Percentiles rank a stretch among this genome's conserved stretches.
Evolutionary conservation across 2,797 vertebrate species (phyloP).

Genomic region (Pangasius djambal): DNA sequence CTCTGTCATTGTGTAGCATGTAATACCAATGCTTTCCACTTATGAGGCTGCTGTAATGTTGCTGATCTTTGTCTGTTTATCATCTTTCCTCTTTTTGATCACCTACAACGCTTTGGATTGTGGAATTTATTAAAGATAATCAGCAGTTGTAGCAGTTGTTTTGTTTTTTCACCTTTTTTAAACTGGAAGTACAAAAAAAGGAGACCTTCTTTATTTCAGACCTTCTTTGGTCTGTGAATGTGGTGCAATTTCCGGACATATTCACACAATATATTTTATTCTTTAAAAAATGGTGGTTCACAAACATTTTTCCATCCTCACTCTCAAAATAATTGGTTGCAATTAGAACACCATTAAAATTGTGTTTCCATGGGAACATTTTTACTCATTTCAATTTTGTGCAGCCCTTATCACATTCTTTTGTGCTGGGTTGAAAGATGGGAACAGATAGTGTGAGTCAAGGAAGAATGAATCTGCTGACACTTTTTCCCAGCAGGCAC

Average conservation of each 20-base stretch:
- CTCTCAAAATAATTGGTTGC: conserved; percentile 22
- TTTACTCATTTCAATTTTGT: conserved; percentile 13
- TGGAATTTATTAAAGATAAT: neutral
- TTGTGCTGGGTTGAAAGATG: conserved; percentile 1
- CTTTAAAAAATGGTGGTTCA: neutral
- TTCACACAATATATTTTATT: neutral
- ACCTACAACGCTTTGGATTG: neutral
- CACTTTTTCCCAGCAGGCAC: conserved; percentile 18
- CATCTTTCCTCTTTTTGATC: neutral
- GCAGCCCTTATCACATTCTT: neutral
- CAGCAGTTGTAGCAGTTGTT: neutral
- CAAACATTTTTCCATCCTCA: neutral
- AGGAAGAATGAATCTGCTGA: conserved; percentile 28
- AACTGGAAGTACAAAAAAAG: neutral
- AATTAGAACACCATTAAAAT: neutral
- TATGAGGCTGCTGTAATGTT: neutral
- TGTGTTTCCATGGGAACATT: conserved; percentile 34
- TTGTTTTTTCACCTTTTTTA: neutral
- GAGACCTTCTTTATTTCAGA: neutral
- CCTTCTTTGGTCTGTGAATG: neutral
- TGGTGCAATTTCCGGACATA: neutral
- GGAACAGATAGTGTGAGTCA: conserved; percentile 23
- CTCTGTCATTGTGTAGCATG: neutral
- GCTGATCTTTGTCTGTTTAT: neutral
- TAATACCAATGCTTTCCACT: neutral